Percentiles rank a stretch among this genome's conserved stretches.
phyloP scores from a whole-genome alignment of 2,888 invertebrate species.

The Eupithecia pulchellata region DNA sequence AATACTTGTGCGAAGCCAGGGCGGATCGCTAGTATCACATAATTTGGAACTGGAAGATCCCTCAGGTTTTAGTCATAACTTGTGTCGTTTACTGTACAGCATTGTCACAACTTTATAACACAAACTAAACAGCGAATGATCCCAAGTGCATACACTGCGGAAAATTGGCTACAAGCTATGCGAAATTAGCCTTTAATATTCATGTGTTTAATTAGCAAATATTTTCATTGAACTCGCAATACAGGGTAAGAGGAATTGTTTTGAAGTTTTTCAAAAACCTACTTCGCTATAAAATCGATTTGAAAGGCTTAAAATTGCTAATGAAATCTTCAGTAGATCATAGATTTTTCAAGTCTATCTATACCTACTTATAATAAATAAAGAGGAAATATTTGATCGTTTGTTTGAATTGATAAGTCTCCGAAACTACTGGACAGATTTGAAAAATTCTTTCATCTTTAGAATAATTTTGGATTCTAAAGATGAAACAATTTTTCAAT shows the following conservation, averaged over 20 bases:
- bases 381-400: too few species aligned
- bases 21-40: too few species aligned
- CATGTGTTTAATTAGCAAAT: constrained; percentile 25
- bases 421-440: too few species aligned
- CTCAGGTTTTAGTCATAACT: not conserved
- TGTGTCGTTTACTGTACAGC: not conserved
- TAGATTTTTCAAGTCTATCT: too few species aligned
- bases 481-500: too few species aligned
- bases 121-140: constrained; percentile 24
- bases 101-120: constrained; percentile 17
- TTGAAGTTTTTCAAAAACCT: not conserved
- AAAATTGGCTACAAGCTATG: constrained; percentile 31
- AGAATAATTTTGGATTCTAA: too few species aligned
- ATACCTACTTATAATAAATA: too few species aligned
- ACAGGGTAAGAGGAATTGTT: not conserved
- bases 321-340: too few species aligned
- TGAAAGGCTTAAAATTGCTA: constrained; percentile 5
- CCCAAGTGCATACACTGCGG: constrained; percentile 16
- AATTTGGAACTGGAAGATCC: too few species aligned
- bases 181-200: constrained; percentile 38
- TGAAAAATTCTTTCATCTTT: too few species aligned
- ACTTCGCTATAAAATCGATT: not conserved
- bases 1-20: too few species aligned
- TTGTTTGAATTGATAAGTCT: too few species aligned
- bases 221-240: constrained; percentile 20